Percentiles rank a stretch among this genome's conserved stretches.
Conservation (phyloP, 2,797 vertebrate species). For the Tangara arthus region DNA sequence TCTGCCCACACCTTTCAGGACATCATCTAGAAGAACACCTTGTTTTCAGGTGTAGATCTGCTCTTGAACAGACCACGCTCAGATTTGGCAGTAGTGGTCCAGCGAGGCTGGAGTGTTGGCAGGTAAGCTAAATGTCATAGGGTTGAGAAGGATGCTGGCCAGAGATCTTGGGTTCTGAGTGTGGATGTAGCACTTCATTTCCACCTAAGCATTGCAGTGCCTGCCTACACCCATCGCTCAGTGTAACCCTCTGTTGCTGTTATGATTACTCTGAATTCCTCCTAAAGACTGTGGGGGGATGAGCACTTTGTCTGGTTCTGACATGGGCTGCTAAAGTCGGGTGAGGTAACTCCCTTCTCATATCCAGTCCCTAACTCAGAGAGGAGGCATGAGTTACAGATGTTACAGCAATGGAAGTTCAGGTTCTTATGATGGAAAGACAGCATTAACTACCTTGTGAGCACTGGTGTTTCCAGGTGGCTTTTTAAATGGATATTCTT, state of each 20-base stretch:
- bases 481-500: neutral
- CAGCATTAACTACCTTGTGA: neutral
- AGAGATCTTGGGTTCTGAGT: neutral
- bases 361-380: neutral
- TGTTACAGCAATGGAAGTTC: neutral
- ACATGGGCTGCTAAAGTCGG: neutral
- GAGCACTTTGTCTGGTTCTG: neutral
- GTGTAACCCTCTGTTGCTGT: neutral
- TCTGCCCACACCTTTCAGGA: neutral
- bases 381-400: neutral
- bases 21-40: neutral
- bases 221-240: neutral
- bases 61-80: neutral
- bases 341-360: neutral
- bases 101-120: neutral
- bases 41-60: neutral
- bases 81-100: neutral
- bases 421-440: neutral
- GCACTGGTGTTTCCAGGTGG: neutral
- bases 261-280: neutral
- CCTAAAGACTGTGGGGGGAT: neutral
- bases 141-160: neutral
- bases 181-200: neutral
- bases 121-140: neutral
- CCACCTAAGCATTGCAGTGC: neutral